phyloP scores from a whole-genome alignment of 2,888 invertebrate genomes.

The Idaea aversata region DNA sequence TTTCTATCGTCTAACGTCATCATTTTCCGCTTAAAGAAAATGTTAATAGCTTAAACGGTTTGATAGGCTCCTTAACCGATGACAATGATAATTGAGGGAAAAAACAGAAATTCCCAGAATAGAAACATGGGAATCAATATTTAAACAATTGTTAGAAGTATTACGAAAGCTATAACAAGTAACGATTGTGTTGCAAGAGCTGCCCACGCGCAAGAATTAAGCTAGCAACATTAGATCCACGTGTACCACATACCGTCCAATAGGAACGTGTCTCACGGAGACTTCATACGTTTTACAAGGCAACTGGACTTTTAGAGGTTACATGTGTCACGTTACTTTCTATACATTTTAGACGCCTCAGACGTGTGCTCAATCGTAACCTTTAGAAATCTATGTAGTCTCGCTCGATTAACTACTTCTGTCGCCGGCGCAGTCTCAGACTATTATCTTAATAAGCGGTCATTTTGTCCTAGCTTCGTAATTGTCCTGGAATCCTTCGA shows the following conservation, averaged over 20 bases:
- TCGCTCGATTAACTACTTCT: constrained; percentile 23
- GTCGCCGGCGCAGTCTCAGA: constrained; percentile 31
- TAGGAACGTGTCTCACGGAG: not conserved
- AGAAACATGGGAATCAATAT: constrained; percentile 1
- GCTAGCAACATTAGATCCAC: not conserved
- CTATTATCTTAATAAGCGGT: constrained; percentile 69
- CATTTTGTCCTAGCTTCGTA: constrained; percentile 60
- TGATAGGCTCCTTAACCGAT: not conserved
- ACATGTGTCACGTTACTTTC: not conserved
- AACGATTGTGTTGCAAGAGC: not conserved
- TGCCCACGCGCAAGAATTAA: not conserved
- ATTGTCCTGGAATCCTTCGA: constrained; percentile 41
- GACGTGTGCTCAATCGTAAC: too few relatives aligned
- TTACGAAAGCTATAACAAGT: not conserved
- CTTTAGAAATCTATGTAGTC: constrained; percentile 54
- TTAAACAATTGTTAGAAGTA: not conserved
- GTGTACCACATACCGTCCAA: not conserved
- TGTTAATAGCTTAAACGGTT: not conserved
- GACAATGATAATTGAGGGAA: not conserved
- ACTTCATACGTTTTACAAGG: not conserved
- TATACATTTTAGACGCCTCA: constrained; percentile 8
- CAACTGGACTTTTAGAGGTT: not conserved
- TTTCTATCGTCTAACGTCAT: not conserved
- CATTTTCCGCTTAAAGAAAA: not conserved
- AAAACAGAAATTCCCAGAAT: not conserved